Evolutionary conservation across 2,888 invertebrate species (phyloP).

Genomic region (Geophilus truncorum): DNA sequence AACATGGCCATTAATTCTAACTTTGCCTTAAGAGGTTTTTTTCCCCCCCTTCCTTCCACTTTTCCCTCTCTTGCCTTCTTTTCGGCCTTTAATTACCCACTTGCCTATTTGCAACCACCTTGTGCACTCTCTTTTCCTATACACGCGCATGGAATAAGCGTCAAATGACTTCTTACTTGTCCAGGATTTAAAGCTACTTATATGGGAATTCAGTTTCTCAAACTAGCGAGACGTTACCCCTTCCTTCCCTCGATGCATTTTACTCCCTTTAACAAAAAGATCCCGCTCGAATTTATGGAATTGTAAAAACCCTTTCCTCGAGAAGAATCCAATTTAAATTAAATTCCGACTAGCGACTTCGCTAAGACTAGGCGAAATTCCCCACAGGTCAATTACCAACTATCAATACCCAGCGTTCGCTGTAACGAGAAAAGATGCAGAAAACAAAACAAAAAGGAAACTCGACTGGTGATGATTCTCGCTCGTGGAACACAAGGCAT

Average conservation of each 20-base stretch:
- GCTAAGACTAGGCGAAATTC: neutral
- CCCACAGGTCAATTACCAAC: neutral
- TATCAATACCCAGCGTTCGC: neutral
- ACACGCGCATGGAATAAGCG: neutral
- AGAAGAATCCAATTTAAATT: neutral
- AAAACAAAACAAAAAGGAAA: neutral
- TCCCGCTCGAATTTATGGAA: neutral
- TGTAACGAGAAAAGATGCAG: neutral
- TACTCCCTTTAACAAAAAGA: neutral
- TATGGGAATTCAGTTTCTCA: neutral
- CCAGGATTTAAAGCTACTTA: neutral
- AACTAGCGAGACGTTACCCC: neutral
- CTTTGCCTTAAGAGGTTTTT: conserved; percentile 20
- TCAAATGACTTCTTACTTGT: conserved; percentile 9
- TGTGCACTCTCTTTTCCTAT: conserved; percentile 16
- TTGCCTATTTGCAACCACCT: conserved; percentile 20
- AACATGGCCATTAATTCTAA: conserved; percentile 20
- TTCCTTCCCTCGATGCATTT: neutral
- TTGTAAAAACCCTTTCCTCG: neutral
- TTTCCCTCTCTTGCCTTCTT: conserved; percentile 16
- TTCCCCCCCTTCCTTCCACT: conserved; percentile 6
- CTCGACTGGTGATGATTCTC: conserved; percentile 12
- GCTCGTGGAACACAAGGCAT: conserved; percentile 1
- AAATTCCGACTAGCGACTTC: neutral
- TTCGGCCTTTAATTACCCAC: conserved; percentile 20